These are phyloP conservation scores for Pseudomugil gertrudae DNA, from an alignment of 2,797 vertebrate genomes.

Conservation along the genomic window DNA sequence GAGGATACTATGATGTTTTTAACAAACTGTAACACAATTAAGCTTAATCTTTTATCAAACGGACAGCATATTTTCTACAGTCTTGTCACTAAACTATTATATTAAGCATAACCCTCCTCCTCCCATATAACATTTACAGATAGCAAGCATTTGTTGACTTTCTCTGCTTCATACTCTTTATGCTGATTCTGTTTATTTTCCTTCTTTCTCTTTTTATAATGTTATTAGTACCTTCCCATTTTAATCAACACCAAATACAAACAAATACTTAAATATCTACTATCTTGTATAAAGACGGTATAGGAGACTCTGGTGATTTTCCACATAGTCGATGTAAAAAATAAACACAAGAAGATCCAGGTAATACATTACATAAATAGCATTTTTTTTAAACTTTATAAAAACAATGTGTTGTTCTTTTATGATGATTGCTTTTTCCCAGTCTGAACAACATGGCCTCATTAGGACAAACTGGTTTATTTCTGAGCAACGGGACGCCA, in stretches of 20 bases:
- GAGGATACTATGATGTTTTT: neutral
- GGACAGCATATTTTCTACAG: neutral
- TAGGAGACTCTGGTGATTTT: neutral
- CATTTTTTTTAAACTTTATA: neutral
- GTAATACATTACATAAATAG: neutral
- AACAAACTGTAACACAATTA: neutral
- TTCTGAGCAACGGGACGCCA: conserved; percentile 45
- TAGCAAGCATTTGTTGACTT: neutral
- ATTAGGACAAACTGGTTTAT: neutral
- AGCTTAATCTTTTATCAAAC: neutral
- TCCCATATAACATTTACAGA: neutral
- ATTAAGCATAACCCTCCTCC: neutral
- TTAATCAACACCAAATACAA: neutral
- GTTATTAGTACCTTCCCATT: neutral
- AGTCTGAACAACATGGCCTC: neutral
- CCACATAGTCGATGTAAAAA: neutral
- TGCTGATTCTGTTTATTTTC: no score
- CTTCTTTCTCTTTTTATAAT: no score
- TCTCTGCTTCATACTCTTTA: neutral
- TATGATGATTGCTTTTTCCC: neutral
- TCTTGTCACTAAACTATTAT: neutral
- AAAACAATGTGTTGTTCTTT: conserved; percentile 7
- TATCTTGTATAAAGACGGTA: no score
- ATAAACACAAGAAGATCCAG: neutral
- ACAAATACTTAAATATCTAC: neutral